Evolutionary conservation across 30 jellyfish, hydroid and myxozoan species (phyloP), one percentile per base, ranked within the genome.

Genomic region (Nemopilema nomurai): DNA sequence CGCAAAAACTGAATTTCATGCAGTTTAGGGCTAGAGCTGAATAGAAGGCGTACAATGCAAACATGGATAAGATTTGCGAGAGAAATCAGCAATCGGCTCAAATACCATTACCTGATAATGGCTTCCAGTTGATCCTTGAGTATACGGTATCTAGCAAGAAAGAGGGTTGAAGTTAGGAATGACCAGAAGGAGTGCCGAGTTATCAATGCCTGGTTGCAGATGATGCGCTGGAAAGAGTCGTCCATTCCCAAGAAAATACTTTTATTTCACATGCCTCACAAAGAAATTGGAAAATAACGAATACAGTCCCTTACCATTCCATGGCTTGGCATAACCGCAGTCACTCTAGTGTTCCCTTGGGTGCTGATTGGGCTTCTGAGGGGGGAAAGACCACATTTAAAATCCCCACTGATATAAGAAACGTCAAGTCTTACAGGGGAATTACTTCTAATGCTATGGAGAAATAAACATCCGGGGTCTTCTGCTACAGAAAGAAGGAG

Each of bases 301-400:
- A n/a, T n/a, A n/a, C n/a, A 62, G 67, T 19, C 49, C 72, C 87
- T 4, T 62, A 77, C 96, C 90, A 87, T 87, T 76, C 57, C 57
- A 3, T 75, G 95, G 71, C 86, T 80, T 9, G 91, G 97, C 62
- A 90, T 65, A 18, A 83, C 97, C 26, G 97, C 89, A 16, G 89
- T 78, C 30, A 69, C 97, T 66, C 97, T 82, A 19, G 94, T 49
- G 0, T 87, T 69, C 41, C 93, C 93, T 19, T 87, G 57, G 21
- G 84, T 84, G 66, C 71, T 84, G n/a, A 84, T 74, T 18, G 93
- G 84, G 1, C 86, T 67, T 66, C 93, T 77, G 28, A 18, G 22
- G 25, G 71, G 22, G 26, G 13, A 41, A 41, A n/a, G n/a, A n/a
- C n/a, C n/a, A n/a, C n/a, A n/a, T n/a, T n/a, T n/a, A n/a, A n/a